Base-by-base conservation (phyloP, 2,797 vertebrate genomes). In the Enteromius anoplus region DNA sequence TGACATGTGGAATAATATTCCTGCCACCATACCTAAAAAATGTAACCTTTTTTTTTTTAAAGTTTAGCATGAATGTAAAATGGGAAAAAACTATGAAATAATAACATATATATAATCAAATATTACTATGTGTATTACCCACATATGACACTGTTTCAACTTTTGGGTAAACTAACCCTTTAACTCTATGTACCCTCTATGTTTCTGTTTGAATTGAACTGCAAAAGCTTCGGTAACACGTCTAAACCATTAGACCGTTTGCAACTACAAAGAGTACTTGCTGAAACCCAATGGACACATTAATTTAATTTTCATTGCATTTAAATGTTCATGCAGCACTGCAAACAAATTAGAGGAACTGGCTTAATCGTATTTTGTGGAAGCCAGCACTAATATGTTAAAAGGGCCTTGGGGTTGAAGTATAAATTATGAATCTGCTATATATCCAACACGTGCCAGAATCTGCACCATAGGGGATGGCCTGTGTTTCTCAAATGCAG, bases 341-440 rank as follows among this genome's bases (percentile, higher is more conserved):
- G 72, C 62, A 83, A 76, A 69, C 51, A 75, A 83, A 55, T 69
- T 40, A 75, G 32, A 75, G 34, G 10, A 76, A 55, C 47, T 65
- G 60, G 71, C 58, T 64, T 42, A 40, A 65, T 75, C 9, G 1
- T 51, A 55, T 42, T 75, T 42, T 68, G 12, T 55, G 49, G 7
- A 76, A 69, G 64, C 73, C 82, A 78, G 55, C 65, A 78, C 40
- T 60, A 64, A 78, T 78, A 70, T 40, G 65, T 83, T 83, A 71
- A 71, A 78, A 71, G 21, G 53, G 53, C 49, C 70, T 70, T 62
- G 12, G 26, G 64, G 29, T 60, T 83, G 51, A 34, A 69, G 65
- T 37, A 70, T 69, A 42, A 83, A 71, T 62, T 64, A 78, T 71
- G 65, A 78, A 70, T 78, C 26, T 75, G 42, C 11, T 58, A 37